Evolutionary conservation across 2,797 vertebrate genomes (phyloP), one percentile per base, ranked within the genome.

Genomic region (Nannoperca australis): DNA sequence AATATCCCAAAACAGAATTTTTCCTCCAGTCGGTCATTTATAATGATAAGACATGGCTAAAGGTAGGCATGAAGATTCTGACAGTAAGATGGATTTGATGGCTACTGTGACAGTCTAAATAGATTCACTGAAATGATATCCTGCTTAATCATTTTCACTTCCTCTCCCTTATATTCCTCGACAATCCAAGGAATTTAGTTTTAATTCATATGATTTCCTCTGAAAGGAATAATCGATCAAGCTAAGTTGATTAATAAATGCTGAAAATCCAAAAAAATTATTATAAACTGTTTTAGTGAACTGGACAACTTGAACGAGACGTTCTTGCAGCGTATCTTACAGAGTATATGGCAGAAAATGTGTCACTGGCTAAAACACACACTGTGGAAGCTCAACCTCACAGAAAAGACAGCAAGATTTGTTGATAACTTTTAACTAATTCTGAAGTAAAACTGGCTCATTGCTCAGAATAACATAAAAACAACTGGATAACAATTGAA

Each of bases 1-100:
- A 91, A 91, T 91, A 87, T 71, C 75, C 49, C 63, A 2, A 45
- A 45, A 45, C 18, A 78, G 73, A 67, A 82, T 74, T 85, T 81
- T 77, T 53, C 49, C 47, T 27, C 54, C 84, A 75, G 30, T 60
- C 61, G n/a, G 61, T 83, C 64, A n/a, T 84, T 85, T 77, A 54
- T 62, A 30, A 73, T 30, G 68, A 64, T 74, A 62, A 80, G 44
- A 64, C 0, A 13, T 66, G 54, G 24, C 34, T 72, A 78, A 73
- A 75, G n/a, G 70, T 76, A 60, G 54, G 53, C 8, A 15, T 40
- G 65, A 64, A 45, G 24, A 78, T 30, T 68, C 12, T 76, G 50
- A 76, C 65, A 60, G 84, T n/a, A 18, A 62, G 65, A 82, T 70
- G 61, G 40, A 79, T 83, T 63, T 58, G 59, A 86, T 36, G 51